A percentile compares a stretch with the other conserved stretches of the same genome.
Evolutionary conservation across 2,113 vertebrate species (phyloP).

Genomic region (Tragelaphus scriptus): DNA sequence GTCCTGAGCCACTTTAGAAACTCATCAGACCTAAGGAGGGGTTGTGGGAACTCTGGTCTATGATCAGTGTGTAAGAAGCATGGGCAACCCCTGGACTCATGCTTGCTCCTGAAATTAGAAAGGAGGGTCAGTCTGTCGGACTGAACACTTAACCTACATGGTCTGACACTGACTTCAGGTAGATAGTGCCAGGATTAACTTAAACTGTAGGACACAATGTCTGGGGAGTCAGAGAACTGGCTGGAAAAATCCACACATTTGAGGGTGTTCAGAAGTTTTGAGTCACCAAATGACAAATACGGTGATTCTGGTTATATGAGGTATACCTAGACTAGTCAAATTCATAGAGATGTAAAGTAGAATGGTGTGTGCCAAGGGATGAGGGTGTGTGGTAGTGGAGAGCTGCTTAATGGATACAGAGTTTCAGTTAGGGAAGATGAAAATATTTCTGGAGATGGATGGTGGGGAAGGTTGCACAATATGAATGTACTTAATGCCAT

Average conservation of each 20-base stretch:
- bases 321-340: background rate
- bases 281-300: background rate
- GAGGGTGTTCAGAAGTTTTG: background rate
- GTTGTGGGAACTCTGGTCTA: background rate
- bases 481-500: background rate
- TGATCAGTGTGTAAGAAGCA: rapidly evolving
- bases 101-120: background rate
- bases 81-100: background rate
- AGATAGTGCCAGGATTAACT: background rate
- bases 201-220: background rate
- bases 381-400: background rate
- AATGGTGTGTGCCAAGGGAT: background rate
- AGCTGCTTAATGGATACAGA: background rate
- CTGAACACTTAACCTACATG: background rate
- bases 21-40: background rate
- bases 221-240: background rate
- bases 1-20: background rate
- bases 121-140: background rate
- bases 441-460: background rate
- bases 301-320: background rate
- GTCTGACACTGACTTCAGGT: background rate
- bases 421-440: background rate
- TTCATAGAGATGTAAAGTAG: background rate
- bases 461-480: background rate
- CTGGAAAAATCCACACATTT: background rate